Base-by-base conservation (phyloP, 2,797 vertebrate genomes). In the Coccyzus lansbergi region DNA sequence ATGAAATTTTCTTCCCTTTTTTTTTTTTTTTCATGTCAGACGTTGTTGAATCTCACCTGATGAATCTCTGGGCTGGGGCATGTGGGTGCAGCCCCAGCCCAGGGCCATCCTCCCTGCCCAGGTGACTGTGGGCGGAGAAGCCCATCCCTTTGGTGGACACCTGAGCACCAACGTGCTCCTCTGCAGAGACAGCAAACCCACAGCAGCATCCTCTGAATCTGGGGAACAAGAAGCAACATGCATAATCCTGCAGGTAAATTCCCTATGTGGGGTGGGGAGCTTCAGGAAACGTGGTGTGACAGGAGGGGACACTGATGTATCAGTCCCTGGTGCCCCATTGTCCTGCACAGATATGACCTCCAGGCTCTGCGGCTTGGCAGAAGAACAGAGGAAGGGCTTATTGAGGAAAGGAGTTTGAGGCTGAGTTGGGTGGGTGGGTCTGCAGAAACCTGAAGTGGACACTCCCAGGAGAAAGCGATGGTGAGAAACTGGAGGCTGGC, bases 231-330 rank as follows among this genome's bases (percentile, higher is more conserved):
- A 83, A 68, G 33, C 40, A 65, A 79, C 91, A 96, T 96, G 95
- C 93, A 81, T 5, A 64, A 25, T 26, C 90, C 88, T 34, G 9
- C 95, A 97, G 96, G 96, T 96, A 96, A 96, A 51, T 46, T 80
- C 48, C 60, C 68, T 16, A 0, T 10, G 69, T 16, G 38, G 71
- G 36, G 20, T 74, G 64, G 78, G 83, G 78, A 91, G n/a, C 52
- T 74, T 42, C 51, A 56, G 81, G 58, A 71, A 55, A 34, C 59
- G 6, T 6, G 34, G 21, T 63, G 83, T 33, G 86, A 25, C 93
- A 75, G 46, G 42, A 92, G 70, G 80, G 94, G 76, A 85, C 53
- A 4, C 20, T 0, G 69, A 12, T 53, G 28, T 15, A 14, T 11
- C 18, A 3, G 38, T 10, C 28, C 29, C 21, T 59, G 24, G 24